These are phyloP conservation scores for Phorcus lineatus DNA, from an alignment of 2,888 invertebrate genomes.

Conservation along the genomic window DNA sequence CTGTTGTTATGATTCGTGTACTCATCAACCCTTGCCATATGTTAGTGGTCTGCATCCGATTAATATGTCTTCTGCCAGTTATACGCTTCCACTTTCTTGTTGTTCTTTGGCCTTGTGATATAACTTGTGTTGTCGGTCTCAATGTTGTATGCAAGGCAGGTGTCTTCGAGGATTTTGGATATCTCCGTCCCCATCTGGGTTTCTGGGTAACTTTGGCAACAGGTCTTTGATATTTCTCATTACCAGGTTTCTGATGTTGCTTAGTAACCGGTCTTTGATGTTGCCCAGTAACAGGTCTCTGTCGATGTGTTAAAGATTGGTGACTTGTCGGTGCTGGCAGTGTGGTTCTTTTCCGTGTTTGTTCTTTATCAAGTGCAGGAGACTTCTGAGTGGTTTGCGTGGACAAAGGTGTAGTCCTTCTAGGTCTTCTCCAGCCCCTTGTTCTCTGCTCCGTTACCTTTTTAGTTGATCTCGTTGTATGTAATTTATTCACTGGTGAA, in stretches of 20 bases:
- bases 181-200: neutral
- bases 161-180: neutral
- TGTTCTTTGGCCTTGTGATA: neutral
- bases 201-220: neutral
- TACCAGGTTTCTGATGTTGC: neutral
- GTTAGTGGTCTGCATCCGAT: neutral
- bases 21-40: constrained; percentile 17
- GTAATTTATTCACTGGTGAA: too few relatives aligned
- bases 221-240: neutral
- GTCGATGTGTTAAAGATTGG: too few relatives aligned
- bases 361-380: too few relatives aligned
- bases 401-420: too few relatives aligned
- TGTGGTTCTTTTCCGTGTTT: too few relatives aligned
- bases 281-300: too few relatives aligned
- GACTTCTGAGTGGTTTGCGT: too few relatives aligned
- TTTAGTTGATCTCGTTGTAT: too few relatives aligned
- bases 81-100: neutral
- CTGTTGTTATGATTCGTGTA: neutral
- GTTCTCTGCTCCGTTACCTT: too few relatives aligned
- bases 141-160: neutral
- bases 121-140: neutral
- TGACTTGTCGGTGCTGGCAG: too few relatives aligned
- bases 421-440: too few relatives aligned
- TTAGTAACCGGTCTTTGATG: too few relatives aligned
- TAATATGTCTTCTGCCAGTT: neutral